Evolutionary conservation across 1,140 invertebrate species (phyloP).

Genomic region (Schlechtendalia chinensis): DNA sequence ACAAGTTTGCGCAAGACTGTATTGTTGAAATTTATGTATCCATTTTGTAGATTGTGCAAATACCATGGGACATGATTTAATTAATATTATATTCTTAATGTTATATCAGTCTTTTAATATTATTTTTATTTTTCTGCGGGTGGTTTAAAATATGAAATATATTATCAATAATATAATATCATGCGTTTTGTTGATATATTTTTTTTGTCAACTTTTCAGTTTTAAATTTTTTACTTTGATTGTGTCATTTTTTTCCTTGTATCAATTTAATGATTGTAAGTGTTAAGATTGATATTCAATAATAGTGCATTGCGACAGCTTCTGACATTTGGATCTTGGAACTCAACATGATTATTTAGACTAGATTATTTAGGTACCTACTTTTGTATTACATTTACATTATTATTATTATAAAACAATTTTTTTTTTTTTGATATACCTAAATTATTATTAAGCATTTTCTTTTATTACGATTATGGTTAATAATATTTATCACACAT

Average conservation of each 20-base stretch:
- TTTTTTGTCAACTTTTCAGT: conserved; percentile 38
- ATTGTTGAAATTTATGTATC: conserved; percentile 45
- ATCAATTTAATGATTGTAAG: conserved; percentile 2
- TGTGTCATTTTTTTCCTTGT: conserved; percentile 4
- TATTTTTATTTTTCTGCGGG: conserved; percentile 29
- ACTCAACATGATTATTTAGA: conserved; percentile 42
- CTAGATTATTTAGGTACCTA: conserved; percentile 47
- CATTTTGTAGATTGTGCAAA: conserved; percentile 43
- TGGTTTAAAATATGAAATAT: conserved; percentile 32
- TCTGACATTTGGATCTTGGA: conserved; percentile 45
- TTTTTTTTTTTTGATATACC: conserved; percentile 32
- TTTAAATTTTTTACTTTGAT: conserved; percentile 18
- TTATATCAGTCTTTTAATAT: conserved; percentile 17
- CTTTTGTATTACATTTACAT: conserved; percentile 39
- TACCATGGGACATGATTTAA: conserved; percentile 13
- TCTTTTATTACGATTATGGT: conserved; percentile 18
- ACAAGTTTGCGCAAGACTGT: conserved; percentile 48
- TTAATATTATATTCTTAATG: conserved; percentile 33
- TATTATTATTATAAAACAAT: not conserved
- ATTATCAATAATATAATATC: conserved; percentile 24
- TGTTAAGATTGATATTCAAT: conserved; percentile 32
- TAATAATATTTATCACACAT: not conserved
- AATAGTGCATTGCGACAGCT: conserved; percentile 19
- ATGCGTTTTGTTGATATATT: conserved; percentile 35
- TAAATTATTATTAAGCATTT: conserved; percentile 40